phyloP scores from a whole-genome alignment of 2,888 invertebrate species.

The Tanytarsus gracilentus region DNA sequence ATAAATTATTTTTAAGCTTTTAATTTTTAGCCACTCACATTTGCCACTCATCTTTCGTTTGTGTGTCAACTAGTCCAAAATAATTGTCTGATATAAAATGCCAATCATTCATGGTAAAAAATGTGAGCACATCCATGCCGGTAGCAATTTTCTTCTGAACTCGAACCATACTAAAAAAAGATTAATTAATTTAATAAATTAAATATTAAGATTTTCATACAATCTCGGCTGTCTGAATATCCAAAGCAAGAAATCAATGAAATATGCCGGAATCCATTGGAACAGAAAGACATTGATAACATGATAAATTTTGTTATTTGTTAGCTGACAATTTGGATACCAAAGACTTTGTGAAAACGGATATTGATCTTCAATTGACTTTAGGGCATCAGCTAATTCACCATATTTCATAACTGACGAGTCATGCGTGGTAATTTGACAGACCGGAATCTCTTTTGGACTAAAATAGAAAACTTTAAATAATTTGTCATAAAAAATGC shows the following conservation, averaged over 20 bases:
- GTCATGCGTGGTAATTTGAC: slow-evolving; percentile 80
- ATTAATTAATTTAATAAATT: neutral
- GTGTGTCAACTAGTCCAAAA: neutral
- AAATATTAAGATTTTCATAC: neutral
- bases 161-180: slow-evolving; percentile 59
- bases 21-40: neutral
- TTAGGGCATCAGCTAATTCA: slow-evolving; percentile 66
- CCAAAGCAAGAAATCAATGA: slow-evolving; percentile 70
- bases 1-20: neutral
- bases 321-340: slow-evolving; percentile 73
- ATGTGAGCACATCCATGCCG: slow-evolving; percentile 72
- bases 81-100: slow-evolving; percentile 33
- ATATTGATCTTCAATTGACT: slow-evolving; percentile 58
- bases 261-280: slow-evolving; percentile 71
- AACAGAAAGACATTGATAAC: slow-evolving; percentile 69
- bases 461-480: slow-evolving; percentile 46
- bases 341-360: slow-evolving; percentile 81
- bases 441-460: slow-evolving; percentile 64
- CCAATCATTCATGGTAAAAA: slow-evolving; percentile 87
- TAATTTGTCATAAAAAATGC: slow-evolving; percentile 4
- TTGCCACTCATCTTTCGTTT: neutral
- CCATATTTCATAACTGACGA: slow-evolving; percentile 79
- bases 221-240: slow-evolving; percentile 61
- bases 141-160: slow-evolving; percentile 65
- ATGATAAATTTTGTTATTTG: slow-evolving; percentile 59